A percentile compares a stretch with the other conserved stretches of the same genome.
Evolutionary conservation across 2,888 invertebrate genomes (phyloP).

Genomic region (Drosophila villosipedis): DNA sequence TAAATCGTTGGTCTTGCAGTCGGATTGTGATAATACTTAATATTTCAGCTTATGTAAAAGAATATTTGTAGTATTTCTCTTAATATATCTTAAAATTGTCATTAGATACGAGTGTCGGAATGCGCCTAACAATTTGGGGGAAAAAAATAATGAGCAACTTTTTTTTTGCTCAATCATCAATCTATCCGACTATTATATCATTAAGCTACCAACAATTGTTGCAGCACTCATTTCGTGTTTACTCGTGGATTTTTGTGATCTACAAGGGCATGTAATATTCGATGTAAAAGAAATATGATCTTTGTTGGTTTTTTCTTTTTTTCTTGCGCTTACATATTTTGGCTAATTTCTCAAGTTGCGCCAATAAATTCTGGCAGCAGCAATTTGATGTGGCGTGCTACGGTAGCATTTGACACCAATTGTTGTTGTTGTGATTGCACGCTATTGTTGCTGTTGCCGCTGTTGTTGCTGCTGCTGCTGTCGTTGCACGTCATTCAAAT

Average conservation of each 20-base stretch:
- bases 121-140: background rate
- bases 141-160: background rate
- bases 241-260: background rate
- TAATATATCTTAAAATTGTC: background rate
- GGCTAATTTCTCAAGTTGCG: constrained; percentile 56
- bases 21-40: background rate
- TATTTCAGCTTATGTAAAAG: background rate
- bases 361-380: constrained; percentile 54
- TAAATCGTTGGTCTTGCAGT: background rate
- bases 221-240: background rate
- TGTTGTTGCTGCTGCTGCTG: constrained; percentile 37
- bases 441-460: constrained; percentile 57
- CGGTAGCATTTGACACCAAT: constrained; percentile 81
- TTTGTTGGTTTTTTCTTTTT: background rate
- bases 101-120: background rate
- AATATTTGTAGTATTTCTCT: background rate
- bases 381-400: constrained; percentile 53
- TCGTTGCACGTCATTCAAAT: constrained; percentile 80
- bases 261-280: constrained; percentile 9
- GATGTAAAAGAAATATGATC: background rate
- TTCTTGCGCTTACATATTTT: constrained; percentile 27
- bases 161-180: background rate
- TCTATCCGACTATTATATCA: background rate
- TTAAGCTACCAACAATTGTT: background rate
- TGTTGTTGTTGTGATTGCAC: constrained; percentile 71